Conservation (phyloP, 1,140 invertebrate species). For the Diorhabda sublineata region DNA sequence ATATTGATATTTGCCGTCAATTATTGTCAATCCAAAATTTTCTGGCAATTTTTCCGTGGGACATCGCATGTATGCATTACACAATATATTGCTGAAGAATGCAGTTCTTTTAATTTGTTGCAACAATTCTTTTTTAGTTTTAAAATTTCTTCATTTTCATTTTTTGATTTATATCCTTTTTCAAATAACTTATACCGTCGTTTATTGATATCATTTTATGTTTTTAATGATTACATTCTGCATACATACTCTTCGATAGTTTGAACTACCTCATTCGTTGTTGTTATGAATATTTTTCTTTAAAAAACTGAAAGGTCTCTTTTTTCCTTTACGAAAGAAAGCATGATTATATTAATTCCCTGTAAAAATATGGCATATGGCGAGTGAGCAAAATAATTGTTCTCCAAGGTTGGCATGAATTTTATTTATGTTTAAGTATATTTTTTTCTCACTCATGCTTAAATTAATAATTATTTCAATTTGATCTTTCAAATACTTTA, state of each 20-base stretch:
- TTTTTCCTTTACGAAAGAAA: slow-evolving; percentile 9
- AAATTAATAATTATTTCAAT: slow-evolving; percentile 25
- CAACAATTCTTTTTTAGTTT: slow-evolving; percentile 8
- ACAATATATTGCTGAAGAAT: slow-evolving; percentile 7
- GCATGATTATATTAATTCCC: slow-evolving; percentile 6
- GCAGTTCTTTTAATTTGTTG: background rate
- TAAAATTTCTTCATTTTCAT: background rate
- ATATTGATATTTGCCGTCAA: slow-evolving; percentile 4
- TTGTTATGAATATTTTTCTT: slow-evolving; percentile 8
- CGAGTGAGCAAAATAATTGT: slow-evolving; percentile 26
- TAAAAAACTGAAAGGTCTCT: slow-evolving; percentile 4
- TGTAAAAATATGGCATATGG: slow-evolving; percentile 17
- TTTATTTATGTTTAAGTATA: slow-evolving; percentile 26
- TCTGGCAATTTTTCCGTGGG: slow-evolving; percentile 6
- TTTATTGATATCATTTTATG: slow-evolving; percentile 9
- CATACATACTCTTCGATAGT: slow-evolving; percentile 12
- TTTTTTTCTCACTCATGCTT: slow-evolving; percentile 24
- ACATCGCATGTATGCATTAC: slow-evolving; percentile 8
- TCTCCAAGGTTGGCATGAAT: slow-evolving; percentile 27
- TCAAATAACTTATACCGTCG: slow-evolving; percentile 10
- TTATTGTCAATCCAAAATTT: slow-evolving; percentile 5
- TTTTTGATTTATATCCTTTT: slow-evolving; percentile 11
- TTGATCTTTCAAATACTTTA: slow-evolving; percentile 24
- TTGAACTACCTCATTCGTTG: slow-evolving; percentile 6
- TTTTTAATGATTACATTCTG: slow-evolving; percentile 11